phyloP scores from a whole-genome alignment of 2,888 invertebrate species.

The Archaeoteleia sp. region DNA sequence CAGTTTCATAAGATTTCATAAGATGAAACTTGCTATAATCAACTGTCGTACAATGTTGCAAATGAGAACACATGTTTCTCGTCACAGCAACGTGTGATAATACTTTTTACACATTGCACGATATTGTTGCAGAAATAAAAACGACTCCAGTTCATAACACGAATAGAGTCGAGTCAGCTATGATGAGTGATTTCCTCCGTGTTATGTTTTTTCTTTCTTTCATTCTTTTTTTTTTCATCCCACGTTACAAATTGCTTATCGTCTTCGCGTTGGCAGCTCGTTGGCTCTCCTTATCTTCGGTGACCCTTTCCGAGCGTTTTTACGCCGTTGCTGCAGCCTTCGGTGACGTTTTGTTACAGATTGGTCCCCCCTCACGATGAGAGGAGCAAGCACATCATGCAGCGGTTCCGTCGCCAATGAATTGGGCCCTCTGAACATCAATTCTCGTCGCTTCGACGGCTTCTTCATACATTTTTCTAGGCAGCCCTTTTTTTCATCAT shows the following conservation, averaged over 20 bases:
- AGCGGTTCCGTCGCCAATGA: slow-evolving; percentile 40
- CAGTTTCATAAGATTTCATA: too few relatives aligned
- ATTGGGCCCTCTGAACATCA: slow-evolving; percentile 48
- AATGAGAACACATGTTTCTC: neutral
- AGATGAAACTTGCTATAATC: too few relatives aligned
- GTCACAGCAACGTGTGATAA: neutral
- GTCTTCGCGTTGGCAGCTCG: slow-evolving; percentile 63
- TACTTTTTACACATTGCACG: neutral
- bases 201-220: slow-evolving; percentile 54
- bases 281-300: slow-evolving; percentile 64
- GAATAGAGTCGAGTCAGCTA: slow-evolving; percentile 25
- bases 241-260: slow-evolving; percentile 74
- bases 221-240: slow-evolving; percentile 57
- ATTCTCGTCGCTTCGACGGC: slow-evolving; percentile 48
- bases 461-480: slow-evolving; percentile 52
- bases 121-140: slow-evolving; percentile 13
- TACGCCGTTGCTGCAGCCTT: slow-evolving; percentile 44
- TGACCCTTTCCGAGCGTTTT: slow-evolving; percentile 63
- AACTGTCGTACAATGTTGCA: too few relatives aligned
- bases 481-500: slow-evolving; percentile 51
- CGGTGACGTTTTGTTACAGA: slow-evolving; percentile 33
- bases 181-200: slow-evolving; percentile 53
- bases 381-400: slow-evolving; percentile 18
- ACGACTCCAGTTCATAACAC: slow-evolving; percentile 32
- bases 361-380: slow-evolving; percentile 10